Base-by-base conservation (phyloP, 37 sponge, comb jelly and placozoan genomes). In the Haliclona indistincta region DNA sequence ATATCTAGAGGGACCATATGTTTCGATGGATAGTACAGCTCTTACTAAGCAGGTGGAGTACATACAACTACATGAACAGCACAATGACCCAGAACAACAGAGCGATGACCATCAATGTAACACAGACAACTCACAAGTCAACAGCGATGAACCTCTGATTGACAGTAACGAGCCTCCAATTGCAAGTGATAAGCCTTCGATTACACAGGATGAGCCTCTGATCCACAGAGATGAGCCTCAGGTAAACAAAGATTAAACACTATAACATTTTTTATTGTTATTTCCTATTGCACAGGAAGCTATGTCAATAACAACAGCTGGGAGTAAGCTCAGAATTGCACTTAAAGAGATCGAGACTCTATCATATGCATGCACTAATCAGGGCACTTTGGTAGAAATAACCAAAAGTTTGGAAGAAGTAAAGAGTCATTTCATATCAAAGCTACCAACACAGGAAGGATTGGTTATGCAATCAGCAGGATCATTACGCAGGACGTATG, bases 361-460 rank as follows among this genome's bases (percentile, higher is more conserved):
- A 34, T 38, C 66, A 33, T 64, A 64, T 41, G 10, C 38, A 41
- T 64, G 66, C 66, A 34, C 66, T 6, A 41, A 64, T 17, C 19
- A 13, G 4, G 22, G 8, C 36, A 64, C 8, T 38, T 22, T 64
- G 15, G 36, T 64, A 10, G 38, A 64, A 4, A 38, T 64, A n/a
- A 41, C 34, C n/a, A 34, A 38, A 38, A 19, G 38, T 38, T 41
- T 64, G 41, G 38, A 64, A n/a, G 8, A 34, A 7, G 8, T 34
- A 33, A 13, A 38, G 15, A 38, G 38, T 13, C 34, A 28, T 8
- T 64, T 64, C 22, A 64, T 13, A 64, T 8, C 66, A 35, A 41
- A 34, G 6, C 39, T 64, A 64, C 66, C 66, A 35, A 38, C 34
- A n/a, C 41, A 64, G n/a, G 66, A 64, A 64, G 41, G 38, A 64